Evolutionary conservation across 2,113 vertebrate genomes (phyloP).

Genomic region (Gobio gobio): DNA sequence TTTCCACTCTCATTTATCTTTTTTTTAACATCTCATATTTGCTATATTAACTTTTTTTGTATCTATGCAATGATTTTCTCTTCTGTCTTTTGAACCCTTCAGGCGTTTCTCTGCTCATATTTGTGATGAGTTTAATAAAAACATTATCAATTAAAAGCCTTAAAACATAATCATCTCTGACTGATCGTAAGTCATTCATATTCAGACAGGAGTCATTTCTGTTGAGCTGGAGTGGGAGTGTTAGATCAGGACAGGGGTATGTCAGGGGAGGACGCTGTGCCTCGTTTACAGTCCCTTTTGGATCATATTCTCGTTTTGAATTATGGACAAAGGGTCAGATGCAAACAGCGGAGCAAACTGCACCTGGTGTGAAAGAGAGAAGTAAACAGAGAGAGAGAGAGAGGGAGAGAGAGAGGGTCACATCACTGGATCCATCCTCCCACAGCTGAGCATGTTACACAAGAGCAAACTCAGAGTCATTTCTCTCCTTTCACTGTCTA

Average conservation of each 20-base stretch:
- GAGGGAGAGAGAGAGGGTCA: slow-evolving; percentile 6
- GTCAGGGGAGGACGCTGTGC: neutral
- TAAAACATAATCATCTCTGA: neutral
- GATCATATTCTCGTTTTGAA: slow-evolving; percentile 4
- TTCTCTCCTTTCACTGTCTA: neutral
- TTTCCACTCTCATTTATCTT: neutral
- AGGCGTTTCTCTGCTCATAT: neutral
- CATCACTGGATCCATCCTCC: slow-evolving; percentile 27
- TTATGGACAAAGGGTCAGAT: slow-evolving; percentile 13
- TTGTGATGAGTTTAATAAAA: neutral
- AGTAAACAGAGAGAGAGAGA: slow-evolving; percentile 12
- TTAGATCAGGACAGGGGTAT: slow-evolving; percentile 38
- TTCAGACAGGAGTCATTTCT: neutral
- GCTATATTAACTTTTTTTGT: neutral
- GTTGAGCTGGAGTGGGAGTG: slow-evolving; percentile 12
- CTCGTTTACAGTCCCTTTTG: slow-evolving; percentile 15
- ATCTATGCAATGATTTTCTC: neutral
- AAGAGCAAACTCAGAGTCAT: slow-evolving; percentile 16
- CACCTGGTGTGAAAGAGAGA: slow-evolving; percentile 34
- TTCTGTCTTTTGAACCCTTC: neutral
- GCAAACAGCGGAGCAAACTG: slow-evolving; percentile 29
- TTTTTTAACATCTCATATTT: neutral
- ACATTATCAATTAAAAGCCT: neutral
- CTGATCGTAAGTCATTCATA: neutral
- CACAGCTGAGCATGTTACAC: slow-evolving; percentile 34